Evolutionary conservation across 2,113 vertebrate species (phyloP).

Genomic region (Ciconia maguari): DNA sequence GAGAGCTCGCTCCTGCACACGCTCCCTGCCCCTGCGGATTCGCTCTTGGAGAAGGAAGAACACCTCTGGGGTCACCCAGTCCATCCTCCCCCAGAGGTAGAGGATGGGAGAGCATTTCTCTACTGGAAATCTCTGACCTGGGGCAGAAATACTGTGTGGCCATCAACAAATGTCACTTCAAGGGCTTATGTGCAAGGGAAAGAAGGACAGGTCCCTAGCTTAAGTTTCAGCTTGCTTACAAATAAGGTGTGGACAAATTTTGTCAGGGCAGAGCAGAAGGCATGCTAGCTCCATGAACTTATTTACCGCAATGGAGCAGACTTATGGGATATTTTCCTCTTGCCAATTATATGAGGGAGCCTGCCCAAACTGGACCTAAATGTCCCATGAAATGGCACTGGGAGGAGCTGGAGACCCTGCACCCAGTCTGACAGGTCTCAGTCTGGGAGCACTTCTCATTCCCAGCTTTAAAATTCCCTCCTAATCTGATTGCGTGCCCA

Average conservation of each 20-base stretch:
- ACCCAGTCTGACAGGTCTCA: not conserved
- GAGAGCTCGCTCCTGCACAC: not conserved
- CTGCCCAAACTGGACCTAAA: not conserved
- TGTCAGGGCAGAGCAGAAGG: constrained; percentile 18
- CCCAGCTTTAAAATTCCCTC: not conserved
- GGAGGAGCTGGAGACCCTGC: not conserved
- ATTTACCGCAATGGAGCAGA: accelerated
- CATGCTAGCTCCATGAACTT: not conserved
- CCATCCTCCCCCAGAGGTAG: not conserved
- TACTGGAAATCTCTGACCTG: not conserved
- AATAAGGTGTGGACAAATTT: not conserved
- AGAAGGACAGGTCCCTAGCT: not conserved
- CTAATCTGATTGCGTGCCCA: accelerated
- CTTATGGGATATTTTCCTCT: not conserved
- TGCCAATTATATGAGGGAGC: accelerated
- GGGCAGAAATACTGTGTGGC: not conserved
- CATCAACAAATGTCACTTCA: not conserved
- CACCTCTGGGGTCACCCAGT: not conserved
- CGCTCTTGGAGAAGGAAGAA: not conserved
- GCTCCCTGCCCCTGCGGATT: not conserved
- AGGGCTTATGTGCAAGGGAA: not conserved
- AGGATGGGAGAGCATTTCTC: not conserved
- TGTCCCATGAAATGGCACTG: not conserved
- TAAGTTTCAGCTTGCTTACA: not conserved
- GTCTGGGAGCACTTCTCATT: not conserved